A percentile compares a stretch with the other conserved stretches of the same genome.
phyloP scores from a whole-genome alignment of 2,113 vertebrate species.

The Rhinichthys klamathensis region DNA sequence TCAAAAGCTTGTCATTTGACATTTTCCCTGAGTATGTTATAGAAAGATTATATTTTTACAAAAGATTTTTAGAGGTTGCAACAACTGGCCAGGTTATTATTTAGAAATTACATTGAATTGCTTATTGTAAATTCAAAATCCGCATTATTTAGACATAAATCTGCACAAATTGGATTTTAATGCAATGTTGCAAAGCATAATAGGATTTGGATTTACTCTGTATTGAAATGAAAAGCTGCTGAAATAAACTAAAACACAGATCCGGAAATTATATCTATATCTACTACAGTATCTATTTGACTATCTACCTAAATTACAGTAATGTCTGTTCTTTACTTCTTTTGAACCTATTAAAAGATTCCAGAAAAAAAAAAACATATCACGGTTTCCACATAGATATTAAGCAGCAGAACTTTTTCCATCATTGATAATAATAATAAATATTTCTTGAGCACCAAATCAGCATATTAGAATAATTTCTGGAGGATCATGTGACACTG shows the following conservation, averaged over 20 bases:
- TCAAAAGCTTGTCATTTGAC: not conserved
- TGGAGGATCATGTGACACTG: not conserved
- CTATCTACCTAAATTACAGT: not conserved
- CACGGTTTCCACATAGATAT: not conserved
- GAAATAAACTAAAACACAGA: too few relatives aligned
- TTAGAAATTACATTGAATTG: not conserved
- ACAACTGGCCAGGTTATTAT: not conserved
- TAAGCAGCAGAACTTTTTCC: not conserved
- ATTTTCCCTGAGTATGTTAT: not conserved
- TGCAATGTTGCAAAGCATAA: not conserved
- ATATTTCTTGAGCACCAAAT: not conserved
- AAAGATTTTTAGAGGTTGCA: not conserved
- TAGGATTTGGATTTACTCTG: not conserved
- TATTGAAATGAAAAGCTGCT: not conserved
- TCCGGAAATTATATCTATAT: not conserved
- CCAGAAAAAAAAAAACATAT: not conserved
- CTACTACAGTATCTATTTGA: too few relatives aligned
- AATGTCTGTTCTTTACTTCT: not conserved
- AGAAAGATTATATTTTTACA: too few relatives aligned
- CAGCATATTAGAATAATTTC: not conserved
- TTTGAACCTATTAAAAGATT: not conserved
- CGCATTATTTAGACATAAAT: not conserved
- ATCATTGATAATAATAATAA: not conserved
- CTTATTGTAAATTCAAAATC: not conserved
- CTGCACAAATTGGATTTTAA: not conserved